These are phyloP conservation scores for Macaca mulatta DNA, from an alignment of 2,113 vertebrate species.

Conservation along the genomic window DNA sequence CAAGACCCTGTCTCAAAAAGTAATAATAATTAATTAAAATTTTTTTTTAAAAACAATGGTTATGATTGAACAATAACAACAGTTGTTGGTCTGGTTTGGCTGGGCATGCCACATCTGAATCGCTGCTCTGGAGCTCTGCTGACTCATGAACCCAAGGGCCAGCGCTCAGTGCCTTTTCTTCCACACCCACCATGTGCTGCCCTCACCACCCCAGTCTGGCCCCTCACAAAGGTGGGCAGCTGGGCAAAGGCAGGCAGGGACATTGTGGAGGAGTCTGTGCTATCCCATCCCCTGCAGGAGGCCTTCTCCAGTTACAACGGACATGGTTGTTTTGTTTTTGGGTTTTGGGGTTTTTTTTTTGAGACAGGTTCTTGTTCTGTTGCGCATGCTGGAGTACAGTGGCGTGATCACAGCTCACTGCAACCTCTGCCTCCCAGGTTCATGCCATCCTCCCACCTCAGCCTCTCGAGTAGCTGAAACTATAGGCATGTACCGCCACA, in stretches of 20 bases:
- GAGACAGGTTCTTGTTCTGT: no score
- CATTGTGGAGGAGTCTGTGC: not conserved
- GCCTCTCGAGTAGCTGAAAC: no score
- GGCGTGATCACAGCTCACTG: no score
- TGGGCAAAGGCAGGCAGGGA: not conserved
- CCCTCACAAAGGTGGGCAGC: not conserved
- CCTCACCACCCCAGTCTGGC: not conserved
- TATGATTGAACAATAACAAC: not conserved
- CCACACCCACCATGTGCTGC: not conserved
- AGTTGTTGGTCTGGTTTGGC: not conserved
- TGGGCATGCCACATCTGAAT: not conserved
- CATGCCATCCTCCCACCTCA: no score
- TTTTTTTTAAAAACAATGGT: no score
- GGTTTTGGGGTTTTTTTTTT: no score
- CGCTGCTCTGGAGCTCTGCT: not conserved
- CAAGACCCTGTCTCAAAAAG: no score
- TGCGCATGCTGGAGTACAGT: no score
- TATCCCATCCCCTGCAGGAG: not conserved
- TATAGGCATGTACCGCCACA: no score
- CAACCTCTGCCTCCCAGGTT: no score
- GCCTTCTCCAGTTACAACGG: not conserved
- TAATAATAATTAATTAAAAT: no score
- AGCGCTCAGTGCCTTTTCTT: not conserved
- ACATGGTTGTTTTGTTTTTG: not conserved
- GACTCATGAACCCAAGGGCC: not conserved